Conservation (phyloP, 2,888 invertebrate genomes). For the Cantharis lateralis region DNA sequence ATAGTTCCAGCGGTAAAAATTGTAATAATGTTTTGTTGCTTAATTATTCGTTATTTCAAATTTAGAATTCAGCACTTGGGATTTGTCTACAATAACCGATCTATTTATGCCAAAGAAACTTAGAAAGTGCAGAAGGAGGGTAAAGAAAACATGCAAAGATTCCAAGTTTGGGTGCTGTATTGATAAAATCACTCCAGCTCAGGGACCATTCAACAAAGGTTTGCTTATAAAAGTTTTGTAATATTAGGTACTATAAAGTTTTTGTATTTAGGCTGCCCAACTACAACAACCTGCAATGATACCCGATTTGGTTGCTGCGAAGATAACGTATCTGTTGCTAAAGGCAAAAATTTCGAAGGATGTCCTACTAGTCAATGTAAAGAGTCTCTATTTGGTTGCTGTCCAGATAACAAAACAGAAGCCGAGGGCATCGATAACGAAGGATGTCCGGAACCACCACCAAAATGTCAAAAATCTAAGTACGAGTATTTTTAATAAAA, state of each 20-base stretch:
- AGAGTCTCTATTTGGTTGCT: conserved; percentile 86
- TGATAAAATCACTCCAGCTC: conserved; percentile 75
- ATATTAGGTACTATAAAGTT: conserved; percentile 1
- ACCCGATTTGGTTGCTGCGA: conserved; percentile 80
- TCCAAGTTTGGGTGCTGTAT: conserved; percentile 84
- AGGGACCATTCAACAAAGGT: conserved; percentile 82
- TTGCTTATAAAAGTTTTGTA: conserved; percentile 10
- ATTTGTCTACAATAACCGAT: conserved; percentile 61
- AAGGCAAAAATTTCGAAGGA: conserved; percentile 70
- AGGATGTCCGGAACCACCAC: conserved; percentile 75
- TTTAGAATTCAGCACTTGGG: conserved; percentile 46
- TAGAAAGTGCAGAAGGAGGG: conserved; percentile 65
- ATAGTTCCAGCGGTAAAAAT: background rate
- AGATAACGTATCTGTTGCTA: conserved; percentile 79
- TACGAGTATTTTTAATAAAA: conserved; percentile 41
- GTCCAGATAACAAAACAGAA: conserved; percentile 75
- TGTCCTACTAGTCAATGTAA: conserved; percentile 77
- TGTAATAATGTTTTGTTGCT: background rate
- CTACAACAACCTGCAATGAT: conserved; percentile 75
- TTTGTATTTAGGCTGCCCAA: conserved; percentile 64
- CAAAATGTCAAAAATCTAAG: conserved; percentile 63
- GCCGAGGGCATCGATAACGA: conserved; percentile 82
- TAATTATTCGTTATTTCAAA: background rate
- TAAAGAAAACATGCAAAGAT: conserved; percentile 63
- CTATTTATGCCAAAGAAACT: conserved; percentile 59